A percentile compares a stretch with the other conserved stretches of the same genome.
Evolutionary conservation across 2,113 vertebrate species (phyloP).

Genomic region (Carettochelys insculpta): DNA sequence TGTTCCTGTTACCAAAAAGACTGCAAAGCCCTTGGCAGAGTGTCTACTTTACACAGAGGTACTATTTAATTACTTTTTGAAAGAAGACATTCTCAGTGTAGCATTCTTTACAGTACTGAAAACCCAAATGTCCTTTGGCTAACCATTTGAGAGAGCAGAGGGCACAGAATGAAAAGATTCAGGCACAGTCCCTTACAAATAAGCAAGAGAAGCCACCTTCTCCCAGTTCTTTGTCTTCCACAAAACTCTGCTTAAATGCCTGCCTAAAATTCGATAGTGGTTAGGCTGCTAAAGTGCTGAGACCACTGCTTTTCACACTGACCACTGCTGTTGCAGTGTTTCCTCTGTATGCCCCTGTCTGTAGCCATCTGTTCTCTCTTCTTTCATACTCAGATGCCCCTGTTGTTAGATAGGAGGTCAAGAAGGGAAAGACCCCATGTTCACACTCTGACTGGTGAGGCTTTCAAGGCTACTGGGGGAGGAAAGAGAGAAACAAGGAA

Average conservation of each 20-base stretch:
- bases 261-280: background rate
- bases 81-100: slow-evolving; percentile 1
- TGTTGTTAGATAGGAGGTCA: background rate
- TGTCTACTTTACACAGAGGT: background rate
- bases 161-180: slow-evolving; percentile 32
- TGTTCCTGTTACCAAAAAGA: slow-evolving; percentile 2
- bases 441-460: background rate
- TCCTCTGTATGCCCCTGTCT: background rate
- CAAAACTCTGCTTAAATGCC: background rate
- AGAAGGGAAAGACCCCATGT: background rate
- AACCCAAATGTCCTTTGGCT: slow-evolving; percentile 15
- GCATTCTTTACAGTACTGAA: slow-evolving; percentile 8
- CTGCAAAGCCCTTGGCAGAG: background rate
- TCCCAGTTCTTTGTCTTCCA: background rate
- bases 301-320: background rate
- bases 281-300: background rate
- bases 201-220: slow-evolving; percentile 17
- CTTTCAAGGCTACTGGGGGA: background rate
- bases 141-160: background rate
- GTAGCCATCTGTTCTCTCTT: background rate
- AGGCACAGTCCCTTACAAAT: slow-evolving; percentile 14
- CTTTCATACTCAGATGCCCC: background rate
- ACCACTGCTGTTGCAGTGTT: background rate
- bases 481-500: background rate
- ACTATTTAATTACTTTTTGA: background rate